Conservation (phyloP, 2,888 invertebrate species). For the Mamestra brassicae region DNA sequence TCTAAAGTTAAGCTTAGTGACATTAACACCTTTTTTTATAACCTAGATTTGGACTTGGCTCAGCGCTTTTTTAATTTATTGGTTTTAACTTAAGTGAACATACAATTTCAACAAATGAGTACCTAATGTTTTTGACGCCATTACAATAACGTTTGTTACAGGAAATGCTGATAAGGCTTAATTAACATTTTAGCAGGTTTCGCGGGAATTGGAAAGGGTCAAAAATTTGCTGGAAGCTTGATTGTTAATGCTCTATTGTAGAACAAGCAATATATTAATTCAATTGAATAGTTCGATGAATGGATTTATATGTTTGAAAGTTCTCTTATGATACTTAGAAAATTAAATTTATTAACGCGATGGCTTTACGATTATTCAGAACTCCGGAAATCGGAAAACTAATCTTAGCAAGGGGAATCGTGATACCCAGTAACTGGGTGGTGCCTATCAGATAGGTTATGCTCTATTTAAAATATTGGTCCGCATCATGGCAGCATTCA, state of each 20-base stretch:
- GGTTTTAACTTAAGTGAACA: conserved; percentile 10
- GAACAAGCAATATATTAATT: background rate
- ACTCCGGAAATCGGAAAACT: background rate
- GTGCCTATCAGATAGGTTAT: too few species aligned
- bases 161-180: conserved; percentile 7
- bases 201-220: background rate
- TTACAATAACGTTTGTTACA: conserved; percentile 6
- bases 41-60: conserved; percentile 18
- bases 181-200: conserved; percentile 26
- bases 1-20: conserved; percentile 21
- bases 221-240: background rate
- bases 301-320: background rate
- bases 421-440: too few species aligned
- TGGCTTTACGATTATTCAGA: background rate
- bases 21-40: conserved; percentile 12
- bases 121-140: conserved; percentile 10
- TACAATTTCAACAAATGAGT: conserved; percentile 13
- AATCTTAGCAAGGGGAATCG: background rate
- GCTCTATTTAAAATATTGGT: too few species aligned
- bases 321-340: background rate
- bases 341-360: background rate
- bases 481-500: background rate
- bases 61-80: conserved; percentile 38
- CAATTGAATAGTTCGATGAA: background rate
- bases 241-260: background rate